Evolutionary conservation across 2,888 invertebrate genomes (phyloP).

Genomic region (Drosophila kambysellisi): DNA sequence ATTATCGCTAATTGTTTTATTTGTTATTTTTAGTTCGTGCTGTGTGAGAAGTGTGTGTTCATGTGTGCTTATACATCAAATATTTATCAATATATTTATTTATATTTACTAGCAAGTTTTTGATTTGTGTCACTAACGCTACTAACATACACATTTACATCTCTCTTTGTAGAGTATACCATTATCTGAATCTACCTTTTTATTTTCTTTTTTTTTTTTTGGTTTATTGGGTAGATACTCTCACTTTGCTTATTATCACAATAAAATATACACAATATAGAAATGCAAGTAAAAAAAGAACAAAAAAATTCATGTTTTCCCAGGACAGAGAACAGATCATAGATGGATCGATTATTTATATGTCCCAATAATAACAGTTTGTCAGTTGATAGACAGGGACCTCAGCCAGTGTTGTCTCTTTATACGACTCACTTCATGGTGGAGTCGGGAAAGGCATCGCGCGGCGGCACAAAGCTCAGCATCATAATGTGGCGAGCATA

Average conservation of each 20-base stretch:
- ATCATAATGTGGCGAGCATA: slow-evolving; percentile 91
- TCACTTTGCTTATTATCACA: slow-evolving; percentile 49
- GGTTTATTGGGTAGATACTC: not conserved
- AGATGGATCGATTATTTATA: not conserved
- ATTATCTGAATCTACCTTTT: not conserved
- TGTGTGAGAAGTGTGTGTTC: slow-evolving; percentile 8
- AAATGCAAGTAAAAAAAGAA: slow-evolving; percentile 28
- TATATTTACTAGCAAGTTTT: slow-evolving; percentile 15
- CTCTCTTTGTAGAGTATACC: not conserved
- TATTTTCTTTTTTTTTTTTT: not conserved
- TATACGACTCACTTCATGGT: slow-evolving; percentile 68
- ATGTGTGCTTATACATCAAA: slow-evolving; percentile 4
- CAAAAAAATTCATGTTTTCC: not conserved
- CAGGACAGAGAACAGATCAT: not conserved
- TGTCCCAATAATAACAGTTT: not conserved
- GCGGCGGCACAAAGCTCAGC: slow-evolving; percentile 88
- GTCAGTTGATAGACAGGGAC: not conserved
- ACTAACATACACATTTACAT: slow-evolving; percentile 20
- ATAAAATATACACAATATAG: slow-evolving; percentile 37
- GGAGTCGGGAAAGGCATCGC: slow-evolving; percentile 89
- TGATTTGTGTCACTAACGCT: not conserved
- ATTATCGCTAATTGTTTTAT: slow-evolving; percentile 13
- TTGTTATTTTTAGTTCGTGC: slow-evolving; percentile 23
- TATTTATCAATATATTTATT: slow-evolving; percentile 4
- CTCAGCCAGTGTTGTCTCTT: not conserved